These are phyloP conservation scores for Neosilurus mollespiculum DNA, from an alignment of 2,797 vertebrate genomes.

Conservation along the genomic window DNA sequence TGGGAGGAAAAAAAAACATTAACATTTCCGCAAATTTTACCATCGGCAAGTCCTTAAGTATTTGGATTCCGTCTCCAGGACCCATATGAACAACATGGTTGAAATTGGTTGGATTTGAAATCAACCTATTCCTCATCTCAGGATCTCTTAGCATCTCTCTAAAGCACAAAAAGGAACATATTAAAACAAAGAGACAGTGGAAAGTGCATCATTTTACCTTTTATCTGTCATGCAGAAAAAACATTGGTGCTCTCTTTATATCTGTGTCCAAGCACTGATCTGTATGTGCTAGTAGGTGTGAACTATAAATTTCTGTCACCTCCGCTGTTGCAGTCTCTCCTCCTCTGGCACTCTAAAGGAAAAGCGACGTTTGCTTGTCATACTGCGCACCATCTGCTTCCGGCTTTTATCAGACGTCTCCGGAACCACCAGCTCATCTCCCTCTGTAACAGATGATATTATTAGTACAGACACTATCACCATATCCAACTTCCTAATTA, in stretches of 20 bases:
- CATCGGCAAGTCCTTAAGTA: slow-evolving; percentile 97
- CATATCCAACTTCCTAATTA: slow-evolving; percentile 12
- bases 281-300: slow-evolving; percentile 1
- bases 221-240: neutral
- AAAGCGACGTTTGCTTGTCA: slow-evolving; percentile 95
- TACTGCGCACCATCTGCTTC: slow-evolving; percentile 97
- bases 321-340: slow-evolving; percentile 92
- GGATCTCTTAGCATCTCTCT: slow-evolving; percentile 99
- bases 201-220: neutral
- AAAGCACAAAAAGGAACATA: slow-evolving; percentile 6
- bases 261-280: neutral
- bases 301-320: slow-evolving; percentile 67
- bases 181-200: neutral
- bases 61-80: slow-evolving; percentile 98
- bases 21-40: slow-evolving; percentile 66
- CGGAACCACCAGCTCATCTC: slow-evolving; percentile 95
- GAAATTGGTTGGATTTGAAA: slow-evolving; percentile 99
- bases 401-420: slow-evolving; percentile 97
- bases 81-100: slow-evolving; percentile 99
- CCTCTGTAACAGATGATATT: slow-evolving; percentile 76
- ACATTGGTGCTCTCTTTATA: neutral
- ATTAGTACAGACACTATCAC: slow-evolving; percentile 22
- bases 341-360: slow-evolving; percentile 96
- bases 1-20: neutral
- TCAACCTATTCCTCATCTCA: slow-evolving; percentile 98